phyloP scores from a whole-genome alignment of 2,113 vertebrate genomes.

The Emydocephalus ijimae region DNA sequence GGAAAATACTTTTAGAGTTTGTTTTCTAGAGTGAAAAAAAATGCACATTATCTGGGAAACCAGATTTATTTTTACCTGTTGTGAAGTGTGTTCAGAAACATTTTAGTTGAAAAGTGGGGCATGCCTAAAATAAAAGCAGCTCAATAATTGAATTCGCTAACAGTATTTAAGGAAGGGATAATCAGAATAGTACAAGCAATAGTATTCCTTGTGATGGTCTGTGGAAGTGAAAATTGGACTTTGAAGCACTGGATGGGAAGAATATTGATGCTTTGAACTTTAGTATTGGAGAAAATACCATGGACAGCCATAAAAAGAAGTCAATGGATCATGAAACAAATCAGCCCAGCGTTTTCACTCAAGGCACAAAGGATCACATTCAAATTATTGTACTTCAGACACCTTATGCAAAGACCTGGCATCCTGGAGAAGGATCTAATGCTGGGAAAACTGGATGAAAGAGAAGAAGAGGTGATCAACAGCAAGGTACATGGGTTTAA shows the following conservation, averaged over 20 bases:
- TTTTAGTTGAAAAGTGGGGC: neutral
- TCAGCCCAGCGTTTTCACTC: neutral
- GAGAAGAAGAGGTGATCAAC: neutral
- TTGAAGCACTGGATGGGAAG: neutral
- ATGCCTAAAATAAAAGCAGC: neutral
- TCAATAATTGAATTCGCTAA: neutral
- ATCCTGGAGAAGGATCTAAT: neutral
- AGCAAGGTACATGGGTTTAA: neutral
- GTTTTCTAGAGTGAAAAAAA: neutral
- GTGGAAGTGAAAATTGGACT: neutral
- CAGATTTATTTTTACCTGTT: neutral
- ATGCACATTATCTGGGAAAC: neutral
- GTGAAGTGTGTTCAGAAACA: neutral
- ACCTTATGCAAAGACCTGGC: neutral
- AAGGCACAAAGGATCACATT: neutral
- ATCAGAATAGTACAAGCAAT: neutral
- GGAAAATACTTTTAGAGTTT: neutral
- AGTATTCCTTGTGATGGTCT: neutral
- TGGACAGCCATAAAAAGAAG: neutral
- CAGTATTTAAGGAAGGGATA: neutral
- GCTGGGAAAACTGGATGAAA: neutral
- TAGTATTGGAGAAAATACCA: neutral
- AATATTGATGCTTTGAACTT: neutral
- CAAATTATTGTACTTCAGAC: neutral
- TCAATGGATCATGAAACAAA: neutral